phyloP scores from a whole-genome alignment of 1,140 invertebrate genomes.

The Drosophila obscura region DNA sequence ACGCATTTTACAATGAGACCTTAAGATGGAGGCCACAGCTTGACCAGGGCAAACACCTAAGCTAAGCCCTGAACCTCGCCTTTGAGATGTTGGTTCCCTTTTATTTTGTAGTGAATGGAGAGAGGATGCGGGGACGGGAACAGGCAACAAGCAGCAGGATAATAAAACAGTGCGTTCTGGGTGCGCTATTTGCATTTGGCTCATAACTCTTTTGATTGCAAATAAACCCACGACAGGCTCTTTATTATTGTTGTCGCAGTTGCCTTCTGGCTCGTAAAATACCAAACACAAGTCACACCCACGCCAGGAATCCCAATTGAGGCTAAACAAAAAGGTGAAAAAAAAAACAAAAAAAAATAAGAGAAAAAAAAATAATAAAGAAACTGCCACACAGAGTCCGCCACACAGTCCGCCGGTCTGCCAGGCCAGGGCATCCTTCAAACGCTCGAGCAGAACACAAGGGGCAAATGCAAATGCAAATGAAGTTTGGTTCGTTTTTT shows the following conservation, averaged over 20 bases:
- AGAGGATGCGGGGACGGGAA: not conserved
- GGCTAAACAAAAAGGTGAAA: conserved; percentile 47
- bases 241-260: conserved; percentile 59
- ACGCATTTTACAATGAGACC: conserved; percentile 37
- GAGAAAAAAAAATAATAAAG: conserved; percentile 49
- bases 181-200: conserved; percentile 76
- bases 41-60: conserved; percentile 35
- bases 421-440: conserved; percentile 64
- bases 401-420: conserved; percentile 26
- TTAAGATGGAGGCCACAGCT: not conserved
- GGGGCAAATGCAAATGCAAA: conserved; percentile 77
- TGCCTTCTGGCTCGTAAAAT: conserved; percentile 71
- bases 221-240: conserved; percentile 66
- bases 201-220: conserved; percentile 82
- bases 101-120: too few relatives aligned
- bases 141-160: conserved; percentile 16
- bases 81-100: not conserved
- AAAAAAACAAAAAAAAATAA: conserved; percentile 25
- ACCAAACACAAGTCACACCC: conserved; percentile 68
- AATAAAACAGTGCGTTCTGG: conserved; percentile 60
- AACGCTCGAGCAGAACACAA: conserved; percentile 45
- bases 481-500: conserved; percentile 55
- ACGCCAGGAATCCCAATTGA: conserved; percentile 62
- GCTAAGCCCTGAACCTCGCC: conserved; percentile 15
- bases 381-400: conserved; percentile 20